A percentile compares a stretch with the other conserved stretches of the same genome.
phyloP scores from a whole-genome alignment of 2,113 vertebrate genomes.

The Tachycineta bicolor region DNA sequence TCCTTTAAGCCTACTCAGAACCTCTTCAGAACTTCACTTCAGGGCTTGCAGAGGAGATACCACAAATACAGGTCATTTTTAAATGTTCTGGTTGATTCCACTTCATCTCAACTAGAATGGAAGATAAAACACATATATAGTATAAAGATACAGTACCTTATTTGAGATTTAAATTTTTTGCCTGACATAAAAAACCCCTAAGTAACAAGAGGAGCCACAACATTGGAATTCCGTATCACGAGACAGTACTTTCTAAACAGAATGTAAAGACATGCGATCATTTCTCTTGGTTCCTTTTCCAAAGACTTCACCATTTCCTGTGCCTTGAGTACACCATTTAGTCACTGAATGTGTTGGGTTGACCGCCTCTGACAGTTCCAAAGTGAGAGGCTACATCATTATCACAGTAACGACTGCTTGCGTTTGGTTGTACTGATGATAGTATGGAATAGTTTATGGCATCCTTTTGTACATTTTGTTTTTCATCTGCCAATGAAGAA shows the following conservation, averaged over 20 bases:
- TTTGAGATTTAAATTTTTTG: not conserved
- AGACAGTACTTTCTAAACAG: not conserved
- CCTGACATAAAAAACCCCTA: not conserved
- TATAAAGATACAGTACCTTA: not conserved
- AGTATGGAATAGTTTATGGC: constrained; percentile 41
- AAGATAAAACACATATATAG: not conserved
- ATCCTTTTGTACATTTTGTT: constrained; percentile 29
- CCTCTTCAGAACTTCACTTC: not conserved
- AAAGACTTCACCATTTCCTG: not conserved
- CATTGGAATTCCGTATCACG: not conserved
- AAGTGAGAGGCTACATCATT: not conserved
- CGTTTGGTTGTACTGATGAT: not conserved
- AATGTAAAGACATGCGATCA: not conserved
- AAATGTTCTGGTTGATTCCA: not conserved
- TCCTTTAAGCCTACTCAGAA: not conserved
- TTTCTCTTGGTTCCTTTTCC: not conserved
- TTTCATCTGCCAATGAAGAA: constrained; percentile 50
- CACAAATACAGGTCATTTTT: not conserved
- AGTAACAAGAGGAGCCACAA: not conserved
- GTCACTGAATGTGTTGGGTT: not conserved
- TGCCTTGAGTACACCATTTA: not conserved
- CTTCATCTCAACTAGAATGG: not conserved
- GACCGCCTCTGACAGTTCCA: not conserved
- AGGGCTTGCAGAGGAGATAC: not conserved
- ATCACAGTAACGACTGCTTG: not conserved